Conservation (phyloP, 1,140 invertebrate species). For the Matsumurasca onukii region DNA sequence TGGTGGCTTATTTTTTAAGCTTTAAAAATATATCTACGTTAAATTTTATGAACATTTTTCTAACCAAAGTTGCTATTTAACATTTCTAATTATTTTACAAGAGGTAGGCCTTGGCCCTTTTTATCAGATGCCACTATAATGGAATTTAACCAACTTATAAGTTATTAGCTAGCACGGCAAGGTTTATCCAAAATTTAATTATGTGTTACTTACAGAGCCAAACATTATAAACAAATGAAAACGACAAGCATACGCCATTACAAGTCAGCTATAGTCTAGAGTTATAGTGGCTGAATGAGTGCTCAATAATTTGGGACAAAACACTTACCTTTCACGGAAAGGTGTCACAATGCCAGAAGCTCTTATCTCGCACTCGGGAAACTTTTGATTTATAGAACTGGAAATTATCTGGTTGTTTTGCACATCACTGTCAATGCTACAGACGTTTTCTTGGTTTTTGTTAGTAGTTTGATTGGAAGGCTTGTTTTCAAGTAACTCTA, state of each 20-base stretch:
- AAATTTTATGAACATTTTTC: background rate
- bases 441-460: background rate
- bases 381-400: background rate
- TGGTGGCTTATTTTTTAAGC: background rate
- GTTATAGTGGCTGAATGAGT: background rate
- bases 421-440: background rate
- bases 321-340: conserved; percentile 38
- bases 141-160: background rate
- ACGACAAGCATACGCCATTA: background rate
- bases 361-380: conserved; percentile 31
- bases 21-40: background rate
- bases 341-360: conserved; percentile 32
- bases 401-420: background rate
- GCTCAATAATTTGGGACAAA: background rate
- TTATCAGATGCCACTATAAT: background rate
- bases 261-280: background rate
- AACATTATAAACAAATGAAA: too few relatives aligned
- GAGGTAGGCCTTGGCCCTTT: background rate
- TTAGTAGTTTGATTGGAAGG: background rate
- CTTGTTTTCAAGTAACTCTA: too few relatives aligned
- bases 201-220: too few relatives aligned
- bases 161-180: background rate
- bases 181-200: background rate
- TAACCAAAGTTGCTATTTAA: background rate
- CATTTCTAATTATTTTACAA: background rate